Conservation (phyloP, 1,140 invertebrate species). For the Mesaphorura yosii region DNA sequence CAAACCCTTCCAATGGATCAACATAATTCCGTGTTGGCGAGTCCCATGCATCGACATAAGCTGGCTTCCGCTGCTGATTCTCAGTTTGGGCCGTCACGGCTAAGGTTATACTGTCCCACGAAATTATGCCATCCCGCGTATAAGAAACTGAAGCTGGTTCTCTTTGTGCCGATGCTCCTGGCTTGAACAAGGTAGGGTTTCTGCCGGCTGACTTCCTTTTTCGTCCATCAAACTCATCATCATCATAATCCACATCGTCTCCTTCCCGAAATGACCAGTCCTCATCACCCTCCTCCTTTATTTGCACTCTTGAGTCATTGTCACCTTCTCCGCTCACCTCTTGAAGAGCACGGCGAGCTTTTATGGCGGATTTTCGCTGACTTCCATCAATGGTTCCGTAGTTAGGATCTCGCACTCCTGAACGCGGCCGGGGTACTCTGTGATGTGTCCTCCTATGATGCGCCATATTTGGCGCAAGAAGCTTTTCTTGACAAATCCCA, state of each 20-base stretch:
- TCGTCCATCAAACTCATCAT: background rate
- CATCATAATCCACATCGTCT: background rate
- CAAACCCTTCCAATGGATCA: constrained; percentile 10
- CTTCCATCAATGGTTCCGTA: background rate
- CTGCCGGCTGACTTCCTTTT: background rate
- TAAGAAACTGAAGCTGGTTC: background rate
- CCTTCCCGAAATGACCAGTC: background rate
- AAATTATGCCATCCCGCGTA: background rate
- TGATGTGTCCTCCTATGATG: constrained; percentile 18
- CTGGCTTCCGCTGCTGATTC: background rate
- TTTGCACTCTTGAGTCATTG: background rate
- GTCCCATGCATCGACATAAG: constrained; percentile 11
- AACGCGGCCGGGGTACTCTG: background rate
- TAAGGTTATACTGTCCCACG: background rate
- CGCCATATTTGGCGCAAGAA: constrained; percentile 9
- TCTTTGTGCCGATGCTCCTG: background rate
- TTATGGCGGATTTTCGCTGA: too few species aligned
- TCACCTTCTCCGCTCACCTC: background rate
- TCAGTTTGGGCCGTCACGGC: background rate
- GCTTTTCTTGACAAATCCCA: constrained; percentile 16
- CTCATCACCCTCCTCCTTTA: background rate
- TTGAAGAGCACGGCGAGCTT: background rate
- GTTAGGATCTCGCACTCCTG: background rate
- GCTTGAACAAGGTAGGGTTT: background rate
- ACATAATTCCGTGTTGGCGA: background rate